Evolutionary conservation across 2,888 invertebrate genomes (phyloP), one percentile per base, ranked within the genome.

Genomic region (Julus scandinavius): DNA sequence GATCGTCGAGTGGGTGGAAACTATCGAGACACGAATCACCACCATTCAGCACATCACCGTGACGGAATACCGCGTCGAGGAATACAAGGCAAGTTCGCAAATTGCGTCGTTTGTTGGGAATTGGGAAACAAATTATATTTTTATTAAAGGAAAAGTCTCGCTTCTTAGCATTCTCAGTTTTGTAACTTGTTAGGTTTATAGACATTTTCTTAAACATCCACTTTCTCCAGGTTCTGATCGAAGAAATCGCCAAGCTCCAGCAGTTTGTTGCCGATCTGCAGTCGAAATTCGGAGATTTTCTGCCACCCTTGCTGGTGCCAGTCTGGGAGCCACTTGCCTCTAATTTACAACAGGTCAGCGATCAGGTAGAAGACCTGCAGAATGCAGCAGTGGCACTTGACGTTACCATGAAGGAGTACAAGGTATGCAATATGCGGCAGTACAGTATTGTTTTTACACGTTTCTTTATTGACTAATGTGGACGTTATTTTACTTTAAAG

Each of bases 1-100:
- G 0, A 95, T 97, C 83, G 96, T 96, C 0, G 95, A 95, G 17
- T 97, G 97, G 96, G 92, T 97, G 84, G 96, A 97, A 93, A 96
- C 96, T 45, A 96, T 97, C 89, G 96, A 96, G 91, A 96, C 96
- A 90, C 94, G 95, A 90, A 95, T 96, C 86, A 95, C 94, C 90
- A 89, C 88, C 4, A 88, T 91, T 29, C 90, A 90, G 50, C 89
- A 90, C 45, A 92, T 41, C 94, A 94, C 29, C 20, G 15, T 41
- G 85, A 72, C 80, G 17, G 88, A 45, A 80, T 29, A 63, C 11
- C 87, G 88, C 20, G 15, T 86, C 13, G 72, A 89, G 86, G 50
- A 88, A 40, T 89, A 89, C 84, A 41, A 86, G 88, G 89, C 86
- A 15, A 88, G 38, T 45, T 45, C 86, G 29, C 29, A 29, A 29